These are phyloP conservation scores for Tolmerus cingulatus DNA, from an alignment of 2,888 invertebrate species.

Conservation along the genomic window DNA sequence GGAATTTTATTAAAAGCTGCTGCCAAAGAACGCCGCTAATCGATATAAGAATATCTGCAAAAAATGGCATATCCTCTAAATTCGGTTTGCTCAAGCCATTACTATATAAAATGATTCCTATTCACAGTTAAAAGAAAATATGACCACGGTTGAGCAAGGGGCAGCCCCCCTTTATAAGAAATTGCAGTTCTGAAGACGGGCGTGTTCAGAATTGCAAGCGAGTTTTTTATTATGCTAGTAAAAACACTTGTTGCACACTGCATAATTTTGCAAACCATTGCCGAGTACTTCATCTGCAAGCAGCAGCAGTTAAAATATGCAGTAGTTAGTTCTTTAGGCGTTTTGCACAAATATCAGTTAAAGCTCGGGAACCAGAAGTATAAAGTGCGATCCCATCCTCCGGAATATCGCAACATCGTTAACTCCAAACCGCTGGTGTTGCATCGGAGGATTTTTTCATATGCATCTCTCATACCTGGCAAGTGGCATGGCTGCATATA, in stretches of 20 bases:
- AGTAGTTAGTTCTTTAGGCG: neutral
- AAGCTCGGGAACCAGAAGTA: neutral
- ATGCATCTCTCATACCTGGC: neutral
- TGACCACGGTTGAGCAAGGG: neutral
- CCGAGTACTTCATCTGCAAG: neutral
- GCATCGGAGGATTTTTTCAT: neutral
- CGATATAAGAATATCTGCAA: neutral
- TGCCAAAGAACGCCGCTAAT: neutral
- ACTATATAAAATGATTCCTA: neutral
- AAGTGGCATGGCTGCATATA: conserved; percentile 12
- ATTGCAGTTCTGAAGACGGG: conserved; percentile 14
- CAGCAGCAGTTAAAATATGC: neutral
- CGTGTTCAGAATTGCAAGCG: conserved; percentile 11
- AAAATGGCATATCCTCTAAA: neutral
- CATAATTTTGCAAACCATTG: conserved; percentile 2
- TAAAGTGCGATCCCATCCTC: neutral
- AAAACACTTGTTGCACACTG: conserved; percentile 31
- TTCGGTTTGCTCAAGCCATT: neutral
- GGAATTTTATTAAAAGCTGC: neutral
- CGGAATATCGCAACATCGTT: neutral
- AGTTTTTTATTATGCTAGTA: conserved; percentile 19
- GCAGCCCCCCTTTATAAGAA: neutral
- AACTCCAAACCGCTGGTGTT: neutral
- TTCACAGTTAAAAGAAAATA: neutral
- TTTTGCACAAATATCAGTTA: neutral